phyloP scores from a whole-genome alignment of 2,888 invertebrate genomes.

The Lasioglossum vierecki region DNA sequence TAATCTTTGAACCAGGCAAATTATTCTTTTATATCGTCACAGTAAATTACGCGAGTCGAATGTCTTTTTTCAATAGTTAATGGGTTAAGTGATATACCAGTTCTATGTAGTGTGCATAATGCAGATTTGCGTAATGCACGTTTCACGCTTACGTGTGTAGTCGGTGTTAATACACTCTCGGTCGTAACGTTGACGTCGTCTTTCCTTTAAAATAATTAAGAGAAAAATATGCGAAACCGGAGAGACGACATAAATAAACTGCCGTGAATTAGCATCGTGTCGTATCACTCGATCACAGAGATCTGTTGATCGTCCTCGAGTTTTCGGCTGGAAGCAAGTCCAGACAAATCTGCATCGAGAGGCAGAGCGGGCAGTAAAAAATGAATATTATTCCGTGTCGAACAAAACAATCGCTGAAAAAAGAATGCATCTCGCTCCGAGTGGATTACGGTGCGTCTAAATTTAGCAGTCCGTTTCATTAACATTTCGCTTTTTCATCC shows the following conservation, averaged over 20 bases:
- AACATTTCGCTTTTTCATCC: constrained; percentile 3
- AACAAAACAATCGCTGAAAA: constrained; percentile 36
- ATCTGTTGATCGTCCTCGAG: constrained; percentile 41
- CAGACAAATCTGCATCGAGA: constrained; percentile 19
- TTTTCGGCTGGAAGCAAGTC: constrained; percentile 42
- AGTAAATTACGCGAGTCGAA: constrained; percentile 11
- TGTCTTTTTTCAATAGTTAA: constrained; percentile 7
- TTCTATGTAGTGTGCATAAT: constrained; percentile 2
- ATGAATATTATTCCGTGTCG: constrained; percentile 19
- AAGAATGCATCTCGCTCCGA: constrained; percentile 27
- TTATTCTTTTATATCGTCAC: constrained; percentile 13
- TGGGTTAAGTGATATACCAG: constrained; percentile 9
- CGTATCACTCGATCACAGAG: constrained; percentile 9
- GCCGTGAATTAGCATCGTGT: neutral
- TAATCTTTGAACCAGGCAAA: constrained; percentile 7
- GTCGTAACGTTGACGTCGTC: neutral
- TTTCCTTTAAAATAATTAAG: neutral
- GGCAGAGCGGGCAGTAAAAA: neutral
- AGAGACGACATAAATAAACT: constrained; percentile 11
- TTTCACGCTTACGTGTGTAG: neutral
- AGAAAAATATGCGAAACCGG: neutral
- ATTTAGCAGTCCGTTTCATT: constrained; percentile 42
- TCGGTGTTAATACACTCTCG: constrained; percentile 1
- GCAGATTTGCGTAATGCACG: constrained; percentile 14
- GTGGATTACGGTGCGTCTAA: constrained; percentile 44